A percentile compares a stretch with the other conserved stretches of the same genome.
Conservation (phyloP, 2,888 invertebrate genomes). For the Melieria picta region DNA sequence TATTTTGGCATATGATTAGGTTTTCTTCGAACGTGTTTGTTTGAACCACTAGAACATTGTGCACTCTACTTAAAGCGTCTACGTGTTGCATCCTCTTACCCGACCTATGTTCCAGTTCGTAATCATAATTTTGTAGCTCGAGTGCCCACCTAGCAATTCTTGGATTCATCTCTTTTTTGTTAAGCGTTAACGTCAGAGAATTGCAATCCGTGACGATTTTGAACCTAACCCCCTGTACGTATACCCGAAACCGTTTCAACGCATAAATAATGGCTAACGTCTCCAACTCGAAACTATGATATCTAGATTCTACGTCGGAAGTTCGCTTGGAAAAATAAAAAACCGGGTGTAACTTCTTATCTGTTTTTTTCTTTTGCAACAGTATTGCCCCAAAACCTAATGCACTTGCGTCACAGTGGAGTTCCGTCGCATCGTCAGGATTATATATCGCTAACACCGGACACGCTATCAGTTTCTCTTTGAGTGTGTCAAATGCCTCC, state of each 20-base stretch:
- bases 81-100: conserved; percentile 34
- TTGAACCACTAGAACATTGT: conserved; percentile 8
- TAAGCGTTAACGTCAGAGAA: conserved; percentile 8
- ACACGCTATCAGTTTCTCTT: conserved; percentile 36
- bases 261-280: conserved; percentile 34
- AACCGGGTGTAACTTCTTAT: conserved; percentile 22
- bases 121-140: conserved; percentile 25
- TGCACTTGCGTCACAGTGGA: conserved; percentile 23
- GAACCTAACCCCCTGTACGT: conserved; percentile 32
- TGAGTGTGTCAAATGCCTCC: conserved; percentile 46
- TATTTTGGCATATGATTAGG: conserved; percentile 12
- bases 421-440: conserved; percentile 32
- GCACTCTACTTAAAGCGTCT: conserved; percentile 15
- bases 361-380: conserved; percentile 17
- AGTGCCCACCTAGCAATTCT: conserved; percentile 22
- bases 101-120: conserved; percentile 24
- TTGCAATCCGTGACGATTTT: conserved; percentile 19
- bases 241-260: conserved; percentile 32
- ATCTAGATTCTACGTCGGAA: conserved; percentile 37
- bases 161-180: conserved; percentile 25
- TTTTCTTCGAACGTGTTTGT: conserved; percentile 13
- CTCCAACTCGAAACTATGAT: conserved; percentile 22
- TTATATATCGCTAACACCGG: conserved; percentile 27
- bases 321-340: conserved; percentile 36
- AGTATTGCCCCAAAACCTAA: conserved; percentile 48